Conservation (phyloP, 2,113 vertebrate species). For the Cervus canadensis region DNA sequence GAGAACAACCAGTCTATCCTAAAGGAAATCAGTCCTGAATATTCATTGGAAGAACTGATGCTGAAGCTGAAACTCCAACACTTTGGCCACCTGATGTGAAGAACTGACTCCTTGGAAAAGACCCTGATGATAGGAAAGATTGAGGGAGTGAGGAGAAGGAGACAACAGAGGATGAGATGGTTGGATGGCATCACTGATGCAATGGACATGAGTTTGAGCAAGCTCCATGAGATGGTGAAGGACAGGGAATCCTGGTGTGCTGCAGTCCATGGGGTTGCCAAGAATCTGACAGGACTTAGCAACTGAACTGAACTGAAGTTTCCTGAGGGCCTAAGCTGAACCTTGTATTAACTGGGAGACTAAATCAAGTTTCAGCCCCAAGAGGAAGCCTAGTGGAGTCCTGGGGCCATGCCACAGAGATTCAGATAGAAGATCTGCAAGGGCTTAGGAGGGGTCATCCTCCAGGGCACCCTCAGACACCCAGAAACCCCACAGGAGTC, state of each 20-base stretch:
- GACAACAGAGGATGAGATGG: neutral
- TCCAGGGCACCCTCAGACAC: neutral
- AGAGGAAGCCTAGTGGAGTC: no score
- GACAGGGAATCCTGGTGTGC: neutral
- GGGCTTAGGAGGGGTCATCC: neutral
- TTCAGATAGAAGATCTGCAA: accelerated
- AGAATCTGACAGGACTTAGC: neutral
- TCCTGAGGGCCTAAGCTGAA: neutral
- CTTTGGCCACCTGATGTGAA: neutral
- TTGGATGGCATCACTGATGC: neutral
- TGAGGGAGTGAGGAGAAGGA: neutral
- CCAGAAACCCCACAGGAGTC: neutral
- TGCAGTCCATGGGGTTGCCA: neutral
- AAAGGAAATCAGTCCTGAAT: neutral
- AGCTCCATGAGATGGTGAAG: neutral
- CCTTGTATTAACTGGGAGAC: neutral
- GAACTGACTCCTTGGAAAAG: neutral
- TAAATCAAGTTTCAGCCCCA: neutral
- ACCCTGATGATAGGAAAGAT: neutral
- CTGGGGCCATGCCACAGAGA: neutral
- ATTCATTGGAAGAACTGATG: neutral
- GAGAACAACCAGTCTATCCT: neutral
- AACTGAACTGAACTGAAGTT: neutral
- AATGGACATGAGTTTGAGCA: neutral
- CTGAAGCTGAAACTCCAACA: neutral